Evolutionary conservation across 2,888 invertebrate species (phyloP), one percentile per base, ranked within the genome.

Genomic region (Zeuzera pyrina): DNA sequence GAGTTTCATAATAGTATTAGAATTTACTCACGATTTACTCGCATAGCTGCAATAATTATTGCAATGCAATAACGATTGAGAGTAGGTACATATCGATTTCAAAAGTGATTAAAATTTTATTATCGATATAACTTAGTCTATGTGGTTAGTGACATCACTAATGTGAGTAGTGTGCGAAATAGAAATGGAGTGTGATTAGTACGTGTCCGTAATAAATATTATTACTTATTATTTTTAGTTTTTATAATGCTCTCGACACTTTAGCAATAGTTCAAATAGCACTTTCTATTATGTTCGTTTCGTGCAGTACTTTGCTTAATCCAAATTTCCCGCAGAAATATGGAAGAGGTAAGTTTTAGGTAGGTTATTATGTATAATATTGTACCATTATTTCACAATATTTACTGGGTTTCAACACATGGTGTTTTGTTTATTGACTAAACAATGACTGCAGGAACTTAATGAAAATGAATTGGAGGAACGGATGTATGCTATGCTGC

Each of bases 381-480:
- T 12, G 25, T 25, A 13, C 13, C 25, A 25, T 25, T 25, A 13
- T 12, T 69, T 77, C 67, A 70, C 62, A 55, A 40, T 43, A 43
- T 41, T 34, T 40, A 42, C 37, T 38, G n/a, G n/a, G n/a, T 33
- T 22, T 31, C 16, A 39, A 21, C 37, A 31, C 39, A 34, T 43
- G 44, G 33, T 42, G 28, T 11, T 26, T 12, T 12, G 4, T n/a
- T n/a, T n/a, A n/a, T n/a, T n/a, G n/a, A n/a, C n/a, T n/a, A n/a
- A n/a, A n/a, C n/a, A 29, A 19, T 29, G 6, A 12, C 43, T 30
- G 41, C 58, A 84, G 84, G 83, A 79, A 64, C 70, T 72, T 70
- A 73, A 68, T 61, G 81, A 83, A 52, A 65, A 77, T 71, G 84
- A 84, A 45, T 54, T 77, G 64, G 79, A 83, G 49, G 76, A 73